Evolutionary conservation across 2,888 invertebrate genomes (phyloP).

Genomic region (Drosophila fungiperda): DNA sequence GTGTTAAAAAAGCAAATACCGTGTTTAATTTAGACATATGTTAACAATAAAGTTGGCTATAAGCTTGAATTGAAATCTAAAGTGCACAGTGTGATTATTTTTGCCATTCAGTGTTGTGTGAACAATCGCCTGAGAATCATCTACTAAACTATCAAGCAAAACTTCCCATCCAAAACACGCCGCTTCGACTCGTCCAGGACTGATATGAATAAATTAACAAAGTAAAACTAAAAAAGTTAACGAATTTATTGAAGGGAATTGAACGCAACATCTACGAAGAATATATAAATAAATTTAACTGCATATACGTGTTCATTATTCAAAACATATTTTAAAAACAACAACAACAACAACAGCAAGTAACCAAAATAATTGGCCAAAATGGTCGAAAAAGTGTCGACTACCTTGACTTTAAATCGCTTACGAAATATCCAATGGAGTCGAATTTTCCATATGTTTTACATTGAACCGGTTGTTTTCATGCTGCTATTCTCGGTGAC

Average conservation of each 20-base stretch:
- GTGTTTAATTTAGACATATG: neutral
- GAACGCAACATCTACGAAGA: slow-evolving; percentile 1
- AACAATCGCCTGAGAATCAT: slow-evolving; percentile 34
- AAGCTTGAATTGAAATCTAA: slow-evolving; percentile 12
- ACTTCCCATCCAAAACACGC: neutral
- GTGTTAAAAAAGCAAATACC: neutral
- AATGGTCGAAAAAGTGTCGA: slow-evolving; percentile 73
- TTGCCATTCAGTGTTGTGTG: slow-evolving; percentile 6
- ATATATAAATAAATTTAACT: neutral
- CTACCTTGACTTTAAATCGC: slow-evolving; percentile 54
- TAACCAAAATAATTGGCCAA: slow-evolving; percentile 5
- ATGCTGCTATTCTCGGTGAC: slow-evolving; percentile 81
- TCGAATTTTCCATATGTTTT: slow-evolving; percentile 79
- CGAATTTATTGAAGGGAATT: slow-evolving; percentile 1
- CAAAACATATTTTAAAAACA: neutral
- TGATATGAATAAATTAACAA: slow-evolving; percentile 2
- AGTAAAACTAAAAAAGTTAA: neutral
- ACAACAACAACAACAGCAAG: neutral
- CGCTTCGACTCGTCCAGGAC: neutral
- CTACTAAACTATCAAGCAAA: slow-evolving; percentile 1
- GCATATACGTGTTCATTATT: neutral
- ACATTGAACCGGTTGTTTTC: slow-evolving; percentile 83
- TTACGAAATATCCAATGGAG: slow-evolving; percentile 71
- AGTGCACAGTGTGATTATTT: slow-evolving; percentile 11
- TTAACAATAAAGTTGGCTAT: slow-evolving; percentile 17